These are phyloP conservation scores for Heliconius congener DNA, from an alignment of 1,140 invertebrate species.

Conservation along the genomic window DNA sequence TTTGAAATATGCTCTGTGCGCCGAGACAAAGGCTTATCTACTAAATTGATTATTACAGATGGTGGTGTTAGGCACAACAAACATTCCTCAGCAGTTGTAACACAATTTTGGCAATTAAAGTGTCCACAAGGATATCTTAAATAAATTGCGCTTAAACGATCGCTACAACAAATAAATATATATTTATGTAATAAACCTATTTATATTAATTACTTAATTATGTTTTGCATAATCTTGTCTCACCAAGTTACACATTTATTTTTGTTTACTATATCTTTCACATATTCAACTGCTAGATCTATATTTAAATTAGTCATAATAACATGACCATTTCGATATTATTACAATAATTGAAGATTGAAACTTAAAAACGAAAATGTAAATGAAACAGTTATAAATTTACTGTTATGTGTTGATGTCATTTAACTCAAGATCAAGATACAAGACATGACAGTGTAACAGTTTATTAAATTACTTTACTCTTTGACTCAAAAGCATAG, in stretches of 20 bases:
- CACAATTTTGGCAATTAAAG: constrained; percentile 55
- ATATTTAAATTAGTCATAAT: constrained; percentile 53
- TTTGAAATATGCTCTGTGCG: constrained; percentile 49
- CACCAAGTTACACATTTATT: constrained; percentile 62
- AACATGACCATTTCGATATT: constrained; percentile 21
- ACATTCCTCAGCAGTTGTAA: constrained; percentile 47
- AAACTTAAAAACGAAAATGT: not conserved
- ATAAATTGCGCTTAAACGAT: constrained; percentile 47
- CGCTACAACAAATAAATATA: constrained; percentile 48
- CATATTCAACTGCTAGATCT: constrained; percentile 46
- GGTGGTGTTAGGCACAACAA: constrained; percentile 49
- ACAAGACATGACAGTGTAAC: not conserved
- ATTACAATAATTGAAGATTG: constrained; percentile 20
- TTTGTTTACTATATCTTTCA: constrained; percentile 52
- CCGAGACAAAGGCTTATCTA: constrained; percentile 48
- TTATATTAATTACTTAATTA: constrained; percentile 15
- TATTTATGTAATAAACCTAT: constrained; percentile 25
- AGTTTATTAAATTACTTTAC: too few species aligned
- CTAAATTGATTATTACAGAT: constrained; percentile 13
- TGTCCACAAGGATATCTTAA: constrained; percentile 65
- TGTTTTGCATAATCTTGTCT: constrained; percentile 14
- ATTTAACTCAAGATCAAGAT: not conserved
- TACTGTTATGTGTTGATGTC: constrained; percentile 9
- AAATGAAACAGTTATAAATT: not conserved
- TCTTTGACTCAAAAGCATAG: too few species aligned